Base-by-base conservation (phyloP, 1,140 invertebrate species). In the Agraylea sexmaculata region DNA sequence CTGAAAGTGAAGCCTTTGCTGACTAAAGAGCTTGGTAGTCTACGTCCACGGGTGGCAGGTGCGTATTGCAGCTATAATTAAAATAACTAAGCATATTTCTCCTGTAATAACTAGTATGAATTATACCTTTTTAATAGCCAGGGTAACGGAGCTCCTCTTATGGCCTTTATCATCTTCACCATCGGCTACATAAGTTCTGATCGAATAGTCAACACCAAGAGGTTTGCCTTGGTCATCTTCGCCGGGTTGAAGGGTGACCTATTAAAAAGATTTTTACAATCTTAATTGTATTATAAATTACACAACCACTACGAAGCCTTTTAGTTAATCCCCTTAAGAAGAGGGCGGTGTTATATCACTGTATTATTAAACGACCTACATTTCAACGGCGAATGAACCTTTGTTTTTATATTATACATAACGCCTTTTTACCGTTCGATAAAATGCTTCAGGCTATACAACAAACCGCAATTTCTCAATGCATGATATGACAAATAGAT, bases 1-100 rank as follows among this genome's bases (percentile, higher is more conserved):
- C 84, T 88, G 66, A 91, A 87, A 2, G 87, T 87, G 59, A 91
- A 91, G 43, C 86, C 86, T 64, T 92, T 93, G 66, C 79, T 87
- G 11, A 90, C 83, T 42, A 88, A 60, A 8, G 86, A 87, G 63
- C 82, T 87, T 2, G 87, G 87, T 47, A 90, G 74, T 48, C 85
- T 77, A 22, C 74, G 73, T 30, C 77, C 75, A 39, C 77, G 74
- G 19, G 68, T 68, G 2, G 71, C 56, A 40, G 77, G 77, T 27
- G 83, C 79, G 53, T 77, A 84, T 70, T 90, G 87, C 39, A 90
- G 58, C 70, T 77, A 52, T 42, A 55, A 43, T 50, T 10, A 33
- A 33, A 12, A 7, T 33, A 33, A 33, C 7, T 33, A 10, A 8
- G 31, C n/a, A 7, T 7, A 33, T 13, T 33, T 12, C n/a, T n/a